phyloP scores from a whole-genome alignment of 1,140 invertebrate genomes.

The Lordiphosa mommai region DNA sequence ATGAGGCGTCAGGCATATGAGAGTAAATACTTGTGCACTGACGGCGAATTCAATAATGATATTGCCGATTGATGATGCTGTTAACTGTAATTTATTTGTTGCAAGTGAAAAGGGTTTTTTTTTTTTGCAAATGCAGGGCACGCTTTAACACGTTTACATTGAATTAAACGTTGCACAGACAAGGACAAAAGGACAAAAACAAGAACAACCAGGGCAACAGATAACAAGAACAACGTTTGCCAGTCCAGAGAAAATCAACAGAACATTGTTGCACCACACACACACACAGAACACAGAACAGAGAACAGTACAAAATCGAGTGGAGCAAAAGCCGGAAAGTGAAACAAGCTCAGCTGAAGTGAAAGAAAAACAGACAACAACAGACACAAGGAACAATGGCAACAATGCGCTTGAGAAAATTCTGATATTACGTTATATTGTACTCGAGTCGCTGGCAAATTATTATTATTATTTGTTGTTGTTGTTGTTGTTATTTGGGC shows the following conservation, averaged over 20 bases:
- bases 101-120: background rate
- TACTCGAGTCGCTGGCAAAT: constrained; percentile 33
- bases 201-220: constrained; percentile 7
- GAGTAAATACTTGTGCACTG: background rate
- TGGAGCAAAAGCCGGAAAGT: constrained; percentile 55
- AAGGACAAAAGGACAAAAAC: constrained; percentile 23
- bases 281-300: constrained; percentile 10
- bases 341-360: constrained; percentile 63
- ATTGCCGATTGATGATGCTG: background rate
- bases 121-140: constrained; percentile 39
- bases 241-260: constrained; percentile 64
- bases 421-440: constrained; percentile 61
- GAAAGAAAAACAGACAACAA: constrained; percentile 72
- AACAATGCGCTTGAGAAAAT: constrained; percentile 64
- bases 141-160: constrained; percentile 73
- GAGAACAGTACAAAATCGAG: constrained; percentile 7
- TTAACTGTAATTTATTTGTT: too few species aligned
- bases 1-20: too few species aligned
- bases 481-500: constrained; percentile 23
- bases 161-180: constrained; percentile 59
- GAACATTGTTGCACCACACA: constrained; percentile 53
- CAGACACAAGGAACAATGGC: constrained; percentile 46
- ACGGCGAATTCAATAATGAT: constrained; percentile 4
- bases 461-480: constrained; percentile 31
- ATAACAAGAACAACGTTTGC: constrained; percentile 31